Evolutionary conservation across 64 coral and sea anemone species (phyloP), one percentile per base, ranked within the genome.

Genomic region (Actinia tenebrosa): DNA sequence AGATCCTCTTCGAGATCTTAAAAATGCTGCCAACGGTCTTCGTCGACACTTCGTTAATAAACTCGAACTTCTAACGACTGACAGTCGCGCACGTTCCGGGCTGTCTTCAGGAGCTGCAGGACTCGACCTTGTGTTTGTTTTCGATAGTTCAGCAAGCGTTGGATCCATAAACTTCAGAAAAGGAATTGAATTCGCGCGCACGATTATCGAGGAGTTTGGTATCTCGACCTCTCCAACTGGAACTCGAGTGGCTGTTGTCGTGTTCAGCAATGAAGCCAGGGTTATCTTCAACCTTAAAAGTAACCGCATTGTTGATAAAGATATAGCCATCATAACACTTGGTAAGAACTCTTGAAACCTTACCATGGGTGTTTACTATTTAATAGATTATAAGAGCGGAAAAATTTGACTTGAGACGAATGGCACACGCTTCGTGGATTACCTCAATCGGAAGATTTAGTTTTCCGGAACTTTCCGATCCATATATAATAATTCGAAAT

Each of bases 61-160:
- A 79, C 83, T 95, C 7, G 91, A 91, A 23, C 83, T 94, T 45
- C 60, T 83, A 25, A 99, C 97, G 18, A 85, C 91, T 47, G 97
- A 99, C 80, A 99, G 97, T 58, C 89, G 93, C 47, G 97, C 91
- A 16, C 60, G 97, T 46, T 83, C 93, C 8, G 97, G 97, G 5
- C 86, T 99, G 22, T 93, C 97, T 19, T 99, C 97, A 42, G 97
- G 97, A 4, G 97, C 97, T 19, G 91, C 91, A n/a, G 97, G 97
- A 72, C 84, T 99, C 22, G 97, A 99, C n/a, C 72, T 99, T n/a
- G 93, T 99, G 19, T 95, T 99, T 50, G 91, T 93, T 22, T 90
- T 99, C 47, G 97, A 99, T 69, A 99, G 97, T 43, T 99, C 97
- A 64, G 93, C 93, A 78, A 99, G 93, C 84, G 97, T 99, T 43